Conservation (phyloP, 2,113 vertebrate genomes). For the Rhinoderma darwinii region DNA sequence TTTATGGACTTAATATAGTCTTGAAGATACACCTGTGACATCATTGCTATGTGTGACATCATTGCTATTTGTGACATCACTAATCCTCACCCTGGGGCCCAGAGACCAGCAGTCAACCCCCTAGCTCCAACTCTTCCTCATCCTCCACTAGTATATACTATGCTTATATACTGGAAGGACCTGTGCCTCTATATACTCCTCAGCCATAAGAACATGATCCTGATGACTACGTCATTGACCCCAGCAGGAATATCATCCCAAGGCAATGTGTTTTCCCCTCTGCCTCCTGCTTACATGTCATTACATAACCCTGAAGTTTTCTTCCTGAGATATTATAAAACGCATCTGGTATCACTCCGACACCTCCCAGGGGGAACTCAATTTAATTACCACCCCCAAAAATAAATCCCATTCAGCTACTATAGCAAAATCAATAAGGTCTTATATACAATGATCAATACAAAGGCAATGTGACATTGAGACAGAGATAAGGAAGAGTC, state of each 20-base stretch:
- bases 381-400: slow-evolving; percentile 22
- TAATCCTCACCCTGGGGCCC: no score
- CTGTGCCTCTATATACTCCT: no score
- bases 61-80: no score
- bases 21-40: no score
- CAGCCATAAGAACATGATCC: no score
- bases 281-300: not conserved
- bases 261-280: no score
- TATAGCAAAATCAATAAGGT: slow-evolving; percentile 44
- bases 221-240: no score
- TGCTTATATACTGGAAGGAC: not conserved
- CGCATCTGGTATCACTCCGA: not conserved
- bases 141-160: not conserved
- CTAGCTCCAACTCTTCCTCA: no score
- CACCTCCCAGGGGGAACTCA: not conserved
- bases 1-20: no score
- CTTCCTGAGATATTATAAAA: not conserved
- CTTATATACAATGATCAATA: slow-evolving; percentile 46
- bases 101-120: no score
- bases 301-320: slow-evolving; percentile 2
- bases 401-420: slow-evolving; percentile 44
- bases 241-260: no score
- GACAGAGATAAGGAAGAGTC: not conserved
- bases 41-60: no score
- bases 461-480: slow-evolving; percentile 38